Conservation (phyloP, 1,140 invertebrate genomes). For the Brachionus angularis region DNA sequence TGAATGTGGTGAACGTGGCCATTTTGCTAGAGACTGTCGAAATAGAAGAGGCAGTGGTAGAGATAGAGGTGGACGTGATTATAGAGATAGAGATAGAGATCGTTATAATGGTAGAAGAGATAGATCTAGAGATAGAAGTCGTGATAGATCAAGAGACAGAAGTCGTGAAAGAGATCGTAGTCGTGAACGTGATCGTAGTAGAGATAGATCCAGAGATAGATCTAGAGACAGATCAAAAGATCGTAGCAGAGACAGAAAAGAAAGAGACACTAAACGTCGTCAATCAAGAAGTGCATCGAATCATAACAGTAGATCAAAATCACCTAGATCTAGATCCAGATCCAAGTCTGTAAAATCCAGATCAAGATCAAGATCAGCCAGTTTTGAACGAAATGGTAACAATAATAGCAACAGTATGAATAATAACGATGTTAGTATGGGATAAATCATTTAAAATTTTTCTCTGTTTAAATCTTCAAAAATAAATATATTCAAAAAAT, state of each 20-base stretch:
- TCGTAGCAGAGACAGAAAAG: slow-evolving; percentile 7
- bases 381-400: not conserved
- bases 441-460: no score
- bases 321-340: not conserved
- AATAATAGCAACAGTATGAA: slow-evolving; percentile 6
- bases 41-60: slow-evolving; percentile 24
- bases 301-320: not conserved
- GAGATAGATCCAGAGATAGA: slow-evolving; percentile 15
- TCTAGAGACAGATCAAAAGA: not conserved
- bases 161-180: slow-evolving; percentile 5
- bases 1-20: slow-evolving; percentile 77
- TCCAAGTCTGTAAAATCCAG: slow-evolving; percentile 11
- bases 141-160: not conserved
- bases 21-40: slow-evolving; percentile 74
- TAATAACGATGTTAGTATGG: slow-evolving; percentile 20
- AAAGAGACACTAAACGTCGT: not conserved
- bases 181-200: no score
- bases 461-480: not conserved
- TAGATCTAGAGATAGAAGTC: not conserved
- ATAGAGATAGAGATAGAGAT: slow-evolving; percentile 17
- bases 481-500: not conserved
- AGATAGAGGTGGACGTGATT: not conserved
- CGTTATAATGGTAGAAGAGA: not conserved
- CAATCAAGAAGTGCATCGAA: not conserved
- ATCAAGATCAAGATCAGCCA: not conserved